Evolutionary conservation across 2,113 vertebrate genomes (phyloP).

Genomic region (Lipophrys pholis): DNA sequence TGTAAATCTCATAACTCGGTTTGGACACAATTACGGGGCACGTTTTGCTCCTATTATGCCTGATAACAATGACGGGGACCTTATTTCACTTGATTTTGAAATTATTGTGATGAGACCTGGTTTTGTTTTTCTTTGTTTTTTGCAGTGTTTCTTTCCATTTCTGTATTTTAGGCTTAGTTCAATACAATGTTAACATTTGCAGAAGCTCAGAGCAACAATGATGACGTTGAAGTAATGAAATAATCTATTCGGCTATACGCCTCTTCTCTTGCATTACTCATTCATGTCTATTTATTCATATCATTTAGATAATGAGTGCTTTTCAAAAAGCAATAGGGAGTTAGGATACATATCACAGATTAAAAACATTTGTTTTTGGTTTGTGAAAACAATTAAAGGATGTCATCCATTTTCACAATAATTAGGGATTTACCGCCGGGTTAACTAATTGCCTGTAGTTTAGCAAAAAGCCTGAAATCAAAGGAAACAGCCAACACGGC

Average conservation of each 20-base stretch:
- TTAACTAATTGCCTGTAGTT: neutral
- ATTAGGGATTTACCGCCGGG: neutral
- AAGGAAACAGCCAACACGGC: neutral
- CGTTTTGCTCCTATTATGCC: neutral
- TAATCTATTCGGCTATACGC: neutral
- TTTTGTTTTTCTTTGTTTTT: neutral
- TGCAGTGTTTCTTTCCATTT: neutral
- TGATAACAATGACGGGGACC: neutral
- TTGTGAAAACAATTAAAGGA: too few species aligned
- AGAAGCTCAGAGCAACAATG: neutral
- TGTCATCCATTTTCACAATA: too few species aligned
- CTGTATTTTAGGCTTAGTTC: neutral
- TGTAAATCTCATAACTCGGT: neutral
- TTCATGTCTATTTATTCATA: too few species aligned
- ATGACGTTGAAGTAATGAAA: slow-evolving; percentile 2
- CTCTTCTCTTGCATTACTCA: neutral
- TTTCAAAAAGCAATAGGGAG: too few species aligned
- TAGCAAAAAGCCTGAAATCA: neutral
- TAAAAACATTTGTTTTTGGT: too few species aligned
- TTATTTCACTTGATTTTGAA: neutral
- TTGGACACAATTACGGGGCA: neutral
- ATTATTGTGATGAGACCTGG: neutral
- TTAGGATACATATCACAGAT: too few species aligned
- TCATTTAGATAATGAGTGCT: too few species aligned
- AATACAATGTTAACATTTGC: slow-evolving; percentile 2